A percentile compares a stretch with the other conserved stretches of the same genome.
Evolutionary conservation across 2,113 vertebrate species (phyloP).

Genomic region (Rhizomys pruinosus): DNA sequence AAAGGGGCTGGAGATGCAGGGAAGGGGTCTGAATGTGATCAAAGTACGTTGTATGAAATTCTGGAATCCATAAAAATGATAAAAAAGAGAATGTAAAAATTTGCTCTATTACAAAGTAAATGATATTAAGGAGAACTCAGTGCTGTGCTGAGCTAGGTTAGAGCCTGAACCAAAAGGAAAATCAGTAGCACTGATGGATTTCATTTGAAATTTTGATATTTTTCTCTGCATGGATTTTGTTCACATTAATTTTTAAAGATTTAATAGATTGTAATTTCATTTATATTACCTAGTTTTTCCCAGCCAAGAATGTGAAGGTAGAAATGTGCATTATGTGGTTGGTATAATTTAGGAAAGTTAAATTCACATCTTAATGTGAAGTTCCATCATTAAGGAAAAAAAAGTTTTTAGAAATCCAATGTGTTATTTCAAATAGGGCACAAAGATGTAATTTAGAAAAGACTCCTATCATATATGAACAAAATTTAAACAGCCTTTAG

Average conservation of each 20-base stretch:
- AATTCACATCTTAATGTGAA: conserved; percentile 10
- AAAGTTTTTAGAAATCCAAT: conserved; percentile 13
- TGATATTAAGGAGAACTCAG: not conserved
- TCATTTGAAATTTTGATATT: not conserved
- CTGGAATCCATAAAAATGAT: too few species aligned
- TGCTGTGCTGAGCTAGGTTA: not conserved
- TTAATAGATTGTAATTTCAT: not conserved
- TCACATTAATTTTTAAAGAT: conserved; percentile 33
- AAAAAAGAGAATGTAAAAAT: not conserved
- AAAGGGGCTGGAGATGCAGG: too few species aligned
- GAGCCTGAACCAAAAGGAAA: not conserved
- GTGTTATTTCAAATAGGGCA: conserved; percentile 54
- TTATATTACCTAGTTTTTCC: not conserved
- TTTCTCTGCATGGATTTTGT: conserved; percentile 15
- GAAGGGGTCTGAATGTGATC: too few species aligned
- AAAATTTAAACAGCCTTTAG: conserved; percentile 42
- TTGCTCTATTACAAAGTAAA: not conserved
- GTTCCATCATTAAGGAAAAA: not conserved
- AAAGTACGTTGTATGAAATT: not conserved
- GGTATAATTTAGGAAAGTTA: not conserved
- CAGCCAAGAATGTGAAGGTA: not conserved
- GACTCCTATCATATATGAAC: conserved; percentile 39
- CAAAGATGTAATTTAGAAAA: conserved; percentile 55
- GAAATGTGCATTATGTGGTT: conserved; percentile 11
- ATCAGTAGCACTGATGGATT: not conserved